Evolutionary conservation across 2,888 invertebrate species (phyloP).

Genomic region (Caenorhabditis doughertyi): DNA sequence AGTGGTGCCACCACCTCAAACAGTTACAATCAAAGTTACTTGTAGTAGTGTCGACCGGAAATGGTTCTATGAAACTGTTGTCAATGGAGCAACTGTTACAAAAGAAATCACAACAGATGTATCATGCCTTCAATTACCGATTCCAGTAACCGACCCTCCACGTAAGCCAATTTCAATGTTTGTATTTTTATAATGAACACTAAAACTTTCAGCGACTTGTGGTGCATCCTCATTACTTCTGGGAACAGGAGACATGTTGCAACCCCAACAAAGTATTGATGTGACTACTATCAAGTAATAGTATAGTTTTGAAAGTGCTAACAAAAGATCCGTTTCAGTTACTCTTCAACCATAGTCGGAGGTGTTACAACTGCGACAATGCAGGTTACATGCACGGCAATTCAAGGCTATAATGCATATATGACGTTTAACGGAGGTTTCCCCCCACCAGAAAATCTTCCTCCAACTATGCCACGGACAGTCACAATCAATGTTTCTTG

Average conservation of each 20-base stretch:
- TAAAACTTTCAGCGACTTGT: too few species aligned
- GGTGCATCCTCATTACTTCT: too few species aligned
- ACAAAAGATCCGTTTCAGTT: background rate
- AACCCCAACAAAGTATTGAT: background rate
- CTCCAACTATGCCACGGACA: background rate
- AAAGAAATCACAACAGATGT: background rate
- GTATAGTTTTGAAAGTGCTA: too few species aligned
- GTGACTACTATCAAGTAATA: conserved; percentile 14
- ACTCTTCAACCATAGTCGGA: background rate
- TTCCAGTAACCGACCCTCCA: too few species aligned
- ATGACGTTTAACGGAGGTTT: conserved; percentile 5
- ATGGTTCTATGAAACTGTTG: background rate
- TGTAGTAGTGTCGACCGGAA: background rate
- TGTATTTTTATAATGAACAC: too few species aligned
- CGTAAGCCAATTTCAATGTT: too few species aligned
- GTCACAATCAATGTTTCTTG: background rate
- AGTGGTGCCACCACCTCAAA: background rate
- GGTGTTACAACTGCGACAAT: background rate
- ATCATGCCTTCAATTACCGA: too few species aligned
- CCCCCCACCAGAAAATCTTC: background rate
- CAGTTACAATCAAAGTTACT: background rate
- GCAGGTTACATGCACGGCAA: background rate
- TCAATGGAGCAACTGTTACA: background rate
- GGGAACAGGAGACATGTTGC: too few species aligned
- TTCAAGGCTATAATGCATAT: conserved; percentile 1